Evolutionary conservation across 2,113 vertebrate species (phyloP), one percentile per base, ranked within the genome.

Genomic region (Cryptomyrus ogoouensis): DNA sequence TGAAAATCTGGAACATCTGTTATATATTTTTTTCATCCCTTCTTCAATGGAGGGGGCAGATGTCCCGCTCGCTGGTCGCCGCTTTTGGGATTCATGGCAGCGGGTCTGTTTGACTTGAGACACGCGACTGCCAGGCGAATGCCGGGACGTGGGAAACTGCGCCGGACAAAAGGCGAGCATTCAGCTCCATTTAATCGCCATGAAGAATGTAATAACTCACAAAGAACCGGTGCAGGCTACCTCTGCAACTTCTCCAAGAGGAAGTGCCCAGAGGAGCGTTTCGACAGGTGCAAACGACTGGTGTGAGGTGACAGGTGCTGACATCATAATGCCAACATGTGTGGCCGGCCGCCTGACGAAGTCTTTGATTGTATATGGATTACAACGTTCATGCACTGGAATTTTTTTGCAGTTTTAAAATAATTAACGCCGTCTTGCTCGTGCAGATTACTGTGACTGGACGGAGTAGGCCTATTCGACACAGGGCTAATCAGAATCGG

Each of bases 91-190:
- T 91, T 92, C 92, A 92, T 90, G 89, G 92, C 91, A 91, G 52
- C 91, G 90, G 91, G 94, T 94, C 91, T 94, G 94, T 94, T 93
- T 95, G 95, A 91, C 95, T 94, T 90, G 85, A 96, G 97, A 95
- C 97, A 96, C 96, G 96, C 96, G 97, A 96, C 96, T 96, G 95
- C 96, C 94, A 94, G 92, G 95, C 93, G 95, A 95, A 93, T 91
- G 94, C 91, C 91, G 93, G 95, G 96, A 96, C 97, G 97, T 98
- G 97, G 98, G 97, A 98, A 99, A 95, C 91, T 89, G 89, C 9
- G 66, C 1, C 35, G 21, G 93, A 98, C 97, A 98, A 99, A 80
- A 96, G 94, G 95, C 39, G 1, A 88, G 95, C 91, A 96, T 98
- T 97, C 97, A 98, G 93, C 94, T 95, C 92, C 91, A 95, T 93